Percentiles rank a stretch among this genome's conserved stretches.
These are phyloP conservation scores for Huso huso DNA, from an alignment of 2,797 vertebrate genomes.

Conservation along the genomic window DNA sequence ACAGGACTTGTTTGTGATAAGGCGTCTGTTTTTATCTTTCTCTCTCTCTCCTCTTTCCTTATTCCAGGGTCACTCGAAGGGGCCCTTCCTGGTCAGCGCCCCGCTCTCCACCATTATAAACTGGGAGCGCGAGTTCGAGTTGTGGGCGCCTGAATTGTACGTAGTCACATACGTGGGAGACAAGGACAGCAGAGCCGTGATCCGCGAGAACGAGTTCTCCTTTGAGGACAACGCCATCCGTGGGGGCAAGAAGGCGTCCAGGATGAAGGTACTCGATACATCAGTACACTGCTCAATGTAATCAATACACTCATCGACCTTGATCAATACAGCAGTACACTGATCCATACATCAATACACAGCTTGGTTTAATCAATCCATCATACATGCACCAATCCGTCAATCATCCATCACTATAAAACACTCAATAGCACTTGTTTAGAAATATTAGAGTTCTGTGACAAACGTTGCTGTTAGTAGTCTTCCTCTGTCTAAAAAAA, in stretches of 20 bases:
- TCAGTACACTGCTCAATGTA: too few relatives aligned
- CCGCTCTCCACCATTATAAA: constrained; percentile 97
- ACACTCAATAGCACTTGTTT: too few relatives aligned
- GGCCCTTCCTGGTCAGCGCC: constrained; percentile 92
- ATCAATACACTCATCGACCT: too few relatives aligned
- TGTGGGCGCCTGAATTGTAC: constrained; percentile 98
- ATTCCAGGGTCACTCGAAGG: constrained; percentile 89
- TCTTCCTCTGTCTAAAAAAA: neutral
- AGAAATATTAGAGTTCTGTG: too few relatives aligned
- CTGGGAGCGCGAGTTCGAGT: constrained; percentile 96
- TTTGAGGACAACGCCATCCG: constrained; percentile 94
- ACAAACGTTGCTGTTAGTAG: neutral
- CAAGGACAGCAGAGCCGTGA: constrained; percentile 95
- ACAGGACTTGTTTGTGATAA: too few relatives aligned
- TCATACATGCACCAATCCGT: too few relatives aligned
- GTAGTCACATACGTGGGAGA: constrained; percentile 95
- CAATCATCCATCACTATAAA: too few relatives aligned
- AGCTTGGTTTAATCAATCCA: too few relatives aligned
- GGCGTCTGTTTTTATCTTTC: neutral
- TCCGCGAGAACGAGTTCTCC: constrained; percentile 94
- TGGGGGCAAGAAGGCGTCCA: constrained; percentile 91
- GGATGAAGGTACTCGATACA: constrained; percentile 78
- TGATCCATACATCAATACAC: too few relatives aligned
- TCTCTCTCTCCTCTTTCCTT: neutral
- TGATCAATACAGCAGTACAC: too few relatives aligned